Evolutionary conservation across 2,888 invertebrate species (phyloP).

Genomic region (Agriopis leucophaearia): DNA sequence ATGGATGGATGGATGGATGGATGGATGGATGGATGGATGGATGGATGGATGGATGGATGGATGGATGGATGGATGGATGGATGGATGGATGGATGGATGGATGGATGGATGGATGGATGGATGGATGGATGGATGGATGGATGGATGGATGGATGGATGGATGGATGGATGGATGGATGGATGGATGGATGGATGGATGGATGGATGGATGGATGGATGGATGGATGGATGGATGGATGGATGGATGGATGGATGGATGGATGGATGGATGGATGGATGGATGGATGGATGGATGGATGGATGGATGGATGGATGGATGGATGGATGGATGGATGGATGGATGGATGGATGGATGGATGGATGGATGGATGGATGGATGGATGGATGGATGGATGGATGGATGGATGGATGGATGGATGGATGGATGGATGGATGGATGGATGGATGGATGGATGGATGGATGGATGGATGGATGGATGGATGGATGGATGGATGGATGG

Average conservation of each 20-base stretch:
- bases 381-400: slow-evolving; percentile 1
- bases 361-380: slow-evolving; percentile 1
- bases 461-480: slow-evolving; percentile 1
- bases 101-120: slow-evolving; percentile 1
- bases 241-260: slow-evolving; percentile 1
- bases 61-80: slow-evolving; percentile 1
- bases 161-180: slow-evolving; percentile 1
- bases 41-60: slow-evolving; percentile 1
- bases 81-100: slow-evolving; percentile 1
- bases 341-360: slow-evolving; percentile 1
- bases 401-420: slow-evolving; percentile 1
- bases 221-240: slow-evolving; percentile 1
- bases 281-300: slow-evolving; percentile 1
- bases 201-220: slow-evolving; percentile 1
- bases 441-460: slow-evolving; percentile 1
- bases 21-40: slow-evolving; percentile 1
- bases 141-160: slow-evolving; percentile 1
- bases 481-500: slow-evolving; percentile 1
- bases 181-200: slow-evolving; percentile 1
- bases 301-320: slow-evolving; percentile 1
- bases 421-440: slow-evolving; percentile 1
- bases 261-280: slow-evolving; percentile 1
- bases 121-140: slow-evolving; percentile 1
- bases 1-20: slow-evolving; percentile 1
- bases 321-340: slow-evolving; percentile 1